A percentile compares a stretch with the other conserved stretches of the same genome.
Conservation (phyloP, 2,113 vertebrate species). For the Centrocercus urophasianus region DNA sequence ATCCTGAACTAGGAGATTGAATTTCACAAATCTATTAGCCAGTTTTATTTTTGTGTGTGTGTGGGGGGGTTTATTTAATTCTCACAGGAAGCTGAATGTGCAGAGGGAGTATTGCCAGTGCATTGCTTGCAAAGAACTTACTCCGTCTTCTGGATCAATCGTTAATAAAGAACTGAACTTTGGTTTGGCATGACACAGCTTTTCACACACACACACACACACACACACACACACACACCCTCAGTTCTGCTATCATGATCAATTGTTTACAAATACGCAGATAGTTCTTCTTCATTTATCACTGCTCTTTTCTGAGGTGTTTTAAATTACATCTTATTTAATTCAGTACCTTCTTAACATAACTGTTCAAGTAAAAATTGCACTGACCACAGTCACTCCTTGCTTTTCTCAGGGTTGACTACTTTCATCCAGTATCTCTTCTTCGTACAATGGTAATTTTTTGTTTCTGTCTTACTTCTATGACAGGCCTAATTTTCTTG, state of each 20-base stretch:
- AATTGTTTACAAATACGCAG: not conserved
- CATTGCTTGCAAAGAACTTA: not conserved
- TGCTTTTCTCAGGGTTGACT: not conserved
- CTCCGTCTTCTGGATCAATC: not conserved
- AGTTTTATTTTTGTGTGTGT: not conserved
- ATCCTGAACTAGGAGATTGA: not conserved
- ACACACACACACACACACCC: accelerated
- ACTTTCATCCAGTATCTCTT: not conserved
- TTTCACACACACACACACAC: not conserved
- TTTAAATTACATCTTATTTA: not conserved
- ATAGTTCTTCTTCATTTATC: not conserved
- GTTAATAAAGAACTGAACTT: not conserved
- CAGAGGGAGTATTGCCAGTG: not conserved
- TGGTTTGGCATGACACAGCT: not conserved
- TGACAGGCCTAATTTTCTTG: not conserved
- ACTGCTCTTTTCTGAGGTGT: not conserved
- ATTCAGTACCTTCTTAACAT: not conserved
- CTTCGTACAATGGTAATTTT: not conserved
- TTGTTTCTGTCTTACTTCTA: not conserved
- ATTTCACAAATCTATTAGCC: not conserved
- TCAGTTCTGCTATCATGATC: accelerated
- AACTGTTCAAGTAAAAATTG: not conserved
- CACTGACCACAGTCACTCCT: not conserved
- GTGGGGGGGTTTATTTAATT: not conserved
- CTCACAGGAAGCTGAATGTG: not conserved